Conservation (phyloP, 2,797 vertebrate species). For the Tenualosa thibaudeaui region DNA sequence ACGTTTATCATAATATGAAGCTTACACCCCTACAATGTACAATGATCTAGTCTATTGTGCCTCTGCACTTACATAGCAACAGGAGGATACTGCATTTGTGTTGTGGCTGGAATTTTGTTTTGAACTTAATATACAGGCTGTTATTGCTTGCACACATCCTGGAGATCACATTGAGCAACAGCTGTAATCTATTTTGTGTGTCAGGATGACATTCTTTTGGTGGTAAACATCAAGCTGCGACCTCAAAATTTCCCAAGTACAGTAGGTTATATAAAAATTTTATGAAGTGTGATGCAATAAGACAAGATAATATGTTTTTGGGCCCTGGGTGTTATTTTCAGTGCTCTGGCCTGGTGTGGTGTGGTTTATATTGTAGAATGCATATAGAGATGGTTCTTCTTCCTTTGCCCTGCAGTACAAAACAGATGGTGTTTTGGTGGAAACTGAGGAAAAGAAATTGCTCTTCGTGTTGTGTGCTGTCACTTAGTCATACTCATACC, state of each 20-base stretch:
- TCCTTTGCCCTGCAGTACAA: not conserved
- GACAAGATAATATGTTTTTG: constrained; percentile 35
- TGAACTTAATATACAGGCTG: not conserved
- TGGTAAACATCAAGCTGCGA: constrained; percentile 25
- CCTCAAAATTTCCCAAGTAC: constrained; percentile 23
- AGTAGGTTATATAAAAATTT: constrained; percentile 16
- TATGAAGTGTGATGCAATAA: constrained; percentile 20
- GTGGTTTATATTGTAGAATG: not conserved
- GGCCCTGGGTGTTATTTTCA: constrained; percentile 25
- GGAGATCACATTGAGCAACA: not conserved
- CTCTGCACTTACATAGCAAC: not conserved
- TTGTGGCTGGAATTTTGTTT: not conserved
- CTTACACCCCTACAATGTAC: not conserved
- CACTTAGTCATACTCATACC: constrained; percentile 7
- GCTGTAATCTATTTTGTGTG: constrained; percentile 25
- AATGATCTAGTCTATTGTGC: not conserved
- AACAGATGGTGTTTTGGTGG: constrained; percentile 15
- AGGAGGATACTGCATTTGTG: not conserved
- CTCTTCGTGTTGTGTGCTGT: not conserved
- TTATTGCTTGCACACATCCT: not conserved
- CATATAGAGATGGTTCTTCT: not conserved
- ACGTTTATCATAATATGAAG: not conserved
- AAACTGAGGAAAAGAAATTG: not conserved
- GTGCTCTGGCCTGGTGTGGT: not conserved
- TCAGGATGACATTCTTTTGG: constrained; percentile 16